phyloP scores from a whole-genome alignment of 2,888 invertebrate genomes.

The Euproctis similis region DNA sequence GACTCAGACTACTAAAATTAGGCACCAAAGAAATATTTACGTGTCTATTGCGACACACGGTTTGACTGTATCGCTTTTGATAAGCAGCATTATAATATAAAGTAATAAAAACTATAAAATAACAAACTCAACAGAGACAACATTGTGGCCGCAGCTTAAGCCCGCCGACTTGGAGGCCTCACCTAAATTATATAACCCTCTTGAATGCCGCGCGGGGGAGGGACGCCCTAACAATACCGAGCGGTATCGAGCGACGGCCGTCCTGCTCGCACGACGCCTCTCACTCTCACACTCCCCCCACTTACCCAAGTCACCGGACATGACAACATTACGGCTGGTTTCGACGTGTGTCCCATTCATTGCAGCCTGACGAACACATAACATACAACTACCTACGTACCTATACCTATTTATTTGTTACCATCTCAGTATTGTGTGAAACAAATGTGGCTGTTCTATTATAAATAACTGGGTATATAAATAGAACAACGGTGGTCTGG shows the following conservation, averaged over 20 bases:
- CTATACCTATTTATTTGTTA: too few relatives aligned
- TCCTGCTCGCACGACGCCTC: constrained; percentile 27
- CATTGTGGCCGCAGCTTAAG: constrained; percentile 2
- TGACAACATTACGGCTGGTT: constrained; percentile 27
- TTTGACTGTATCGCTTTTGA: too few relatives aligned
- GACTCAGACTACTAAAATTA: too few relatives aligned
- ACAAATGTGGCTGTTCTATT: too few relatives aligned
- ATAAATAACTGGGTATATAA: too few relatives aligned
- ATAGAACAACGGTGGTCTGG: too few relatives aligned
- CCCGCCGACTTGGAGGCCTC: constrained; percentile 19
- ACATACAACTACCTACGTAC: constrained; percentile 27
- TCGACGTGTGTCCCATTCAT: constrained; percentile 35
- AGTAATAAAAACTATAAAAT: too few relatives aligned
- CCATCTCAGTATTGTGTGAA: too few relatives aligned
- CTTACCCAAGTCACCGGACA: constrained; percentile 23
- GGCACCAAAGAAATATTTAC: too few relatives aligned
- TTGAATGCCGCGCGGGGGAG: constrained; percentile 28
- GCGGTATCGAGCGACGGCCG: constrained; percentile 48
- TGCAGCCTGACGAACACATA: constrained; percentile 25
- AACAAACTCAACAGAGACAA: too few relatives aligned
- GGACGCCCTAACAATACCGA: constrained; percentile 42
- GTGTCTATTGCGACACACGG: too few relatives aligned
- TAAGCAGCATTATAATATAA: too few relatives aligned
- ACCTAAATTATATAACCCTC: constrained; percentile 37
- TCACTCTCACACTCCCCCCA: constrained; percentile 21